Conservation (phyloP, 2,888 invertebrate genomes). For the Ptilodon capucinus region DNA sequence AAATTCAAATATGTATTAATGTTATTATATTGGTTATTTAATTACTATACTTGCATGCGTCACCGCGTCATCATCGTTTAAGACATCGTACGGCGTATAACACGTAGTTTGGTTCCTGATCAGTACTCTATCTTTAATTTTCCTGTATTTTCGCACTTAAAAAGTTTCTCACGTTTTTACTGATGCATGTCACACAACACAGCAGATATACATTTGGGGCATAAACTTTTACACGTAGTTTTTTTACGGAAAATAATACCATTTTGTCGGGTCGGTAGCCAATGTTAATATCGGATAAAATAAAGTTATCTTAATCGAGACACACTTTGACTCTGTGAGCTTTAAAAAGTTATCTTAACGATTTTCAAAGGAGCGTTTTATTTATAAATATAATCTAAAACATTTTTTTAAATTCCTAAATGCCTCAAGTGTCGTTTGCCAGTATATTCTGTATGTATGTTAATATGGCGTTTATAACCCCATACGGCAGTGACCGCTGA, state of each 20-base stretch:
- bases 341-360: no score
- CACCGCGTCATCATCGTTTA: constrained; percentile 66
- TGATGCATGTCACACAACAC: constrained; percentile 22
- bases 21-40: neutral
- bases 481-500: constrained; percentile 84
- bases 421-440: constrained; percentile 25
- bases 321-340: no score
- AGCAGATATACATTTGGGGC: constrained; percentile 24
- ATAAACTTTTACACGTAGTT: no score
- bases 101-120: constrained; percentile 54
- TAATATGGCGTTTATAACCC: neutral
- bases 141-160: constrained; percentile 61
- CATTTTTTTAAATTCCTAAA: neutral
- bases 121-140: constrained; percentile 52
- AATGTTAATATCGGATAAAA: no score
- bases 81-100: constrained; percentile 77
- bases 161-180: constrained; percentile 28
- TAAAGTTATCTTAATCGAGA: no score
- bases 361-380: no score
- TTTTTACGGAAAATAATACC: no score
- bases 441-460: neutral
- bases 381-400: neutral
- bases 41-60: constrained; percentile 51
- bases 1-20: neutral
- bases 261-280: no score